phyloP scores from a whole-genome alignment of 2,113 vertebrate genomes.

The Barbus barbus region DNA sequence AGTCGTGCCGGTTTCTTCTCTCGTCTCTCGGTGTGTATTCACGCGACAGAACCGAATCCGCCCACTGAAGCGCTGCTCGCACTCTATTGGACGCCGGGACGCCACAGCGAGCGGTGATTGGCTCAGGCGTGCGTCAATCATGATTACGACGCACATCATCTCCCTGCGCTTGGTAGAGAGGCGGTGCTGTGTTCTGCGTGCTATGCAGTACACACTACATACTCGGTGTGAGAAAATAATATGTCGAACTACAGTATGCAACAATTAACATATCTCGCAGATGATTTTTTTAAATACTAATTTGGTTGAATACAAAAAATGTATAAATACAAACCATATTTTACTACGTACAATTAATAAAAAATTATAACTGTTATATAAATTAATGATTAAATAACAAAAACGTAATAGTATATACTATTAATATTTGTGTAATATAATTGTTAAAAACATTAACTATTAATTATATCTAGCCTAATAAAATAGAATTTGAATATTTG shows the following conservation, averaged over 20 bases:
- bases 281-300: too few relatives aligned
- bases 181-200: background rate
- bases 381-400: background rate
- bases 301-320: too few relatives aligned
- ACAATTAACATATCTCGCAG: too few relatives aligned
- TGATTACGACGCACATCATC: background rate
- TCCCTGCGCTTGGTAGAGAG: background rate
- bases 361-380: background rate
- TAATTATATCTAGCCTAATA: too few relatives aligned
- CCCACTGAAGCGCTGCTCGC: background rate
- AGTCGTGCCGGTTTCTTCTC: slow-evolving; percentile 24
- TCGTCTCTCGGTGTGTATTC: background rate
- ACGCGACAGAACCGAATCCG: background rate
- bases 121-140: slow-evolving; percentile 19
- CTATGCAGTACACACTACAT: background rate
- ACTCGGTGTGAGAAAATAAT: background rate
- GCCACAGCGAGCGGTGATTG: slow-evolving; percentile 18
- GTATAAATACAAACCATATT: too few relatives aligned
- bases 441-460: too few relatives aligned
- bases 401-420: background rate
- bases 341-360: background rate
- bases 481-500: too few relatives aligned
- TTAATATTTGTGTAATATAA: too few relatives aligned
- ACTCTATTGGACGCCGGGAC: slow-evolving; percentile 25
- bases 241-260: too few relatives aligned